These are phyloP conservation scores for Ammodramus savannarum DNA, from an alignment of 2,113 vertebrate species.

Conservation along the genomic window DNA sequence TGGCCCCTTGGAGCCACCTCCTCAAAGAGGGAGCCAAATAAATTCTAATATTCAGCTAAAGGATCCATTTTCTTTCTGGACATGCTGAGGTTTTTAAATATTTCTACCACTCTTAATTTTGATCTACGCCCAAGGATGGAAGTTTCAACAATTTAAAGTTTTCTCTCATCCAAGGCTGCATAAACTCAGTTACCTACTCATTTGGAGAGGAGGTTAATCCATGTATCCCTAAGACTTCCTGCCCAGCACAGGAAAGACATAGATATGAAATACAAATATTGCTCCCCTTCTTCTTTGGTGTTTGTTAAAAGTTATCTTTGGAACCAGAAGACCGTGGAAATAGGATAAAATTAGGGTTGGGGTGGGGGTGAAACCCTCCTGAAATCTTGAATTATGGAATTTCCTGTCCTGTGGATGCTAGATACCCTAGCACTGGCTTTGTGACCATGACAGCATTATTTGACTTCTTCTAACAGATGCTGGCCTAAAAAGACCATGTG, in stretches of 20 bases:
- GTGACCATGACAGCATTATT: not conserved
- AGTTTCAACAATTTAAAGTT: not conserved
- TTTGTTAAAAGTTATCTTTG: not conserved
- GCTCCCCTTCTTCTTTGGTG: not conserved
- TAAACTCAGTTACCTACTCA: not conserved
- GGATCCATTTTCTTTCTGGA: not conserved
- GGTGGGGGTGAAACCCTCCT: not conserved
- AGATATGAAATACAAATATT: not conserved
- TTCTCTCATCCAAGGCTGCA: not conserved
- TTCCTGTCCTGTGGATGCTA: not conserved
- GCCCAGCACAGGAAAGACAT: not conserved
- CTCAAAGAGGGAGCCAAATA: not conserved
- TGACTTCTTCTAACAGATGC: not conserved
- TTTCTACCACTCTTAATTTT: not conserved
- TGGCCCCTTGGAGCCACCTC: not conserved
- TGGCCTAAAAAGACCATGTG: not conserved
- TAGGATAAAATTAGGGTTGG: not conserved
- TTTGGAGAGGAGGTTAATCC: not conserved
- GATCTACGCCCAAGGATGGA: not conserved
- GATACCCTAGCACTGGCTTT: not conserved
- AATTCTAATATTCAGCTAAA: not conserved
- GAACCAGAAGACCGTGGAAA: not conserved
- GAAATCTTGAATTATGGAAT: not conserved
- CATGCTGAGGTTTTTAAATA: not conserved
- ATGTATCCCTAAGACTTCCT: not conserved